A percentile compares a stretch with the other conserved stretches of the same genome.
Conservation (phyloP, 2,797 vertebrate genomes). For the Ambastaia sidthimunki region DNA sequence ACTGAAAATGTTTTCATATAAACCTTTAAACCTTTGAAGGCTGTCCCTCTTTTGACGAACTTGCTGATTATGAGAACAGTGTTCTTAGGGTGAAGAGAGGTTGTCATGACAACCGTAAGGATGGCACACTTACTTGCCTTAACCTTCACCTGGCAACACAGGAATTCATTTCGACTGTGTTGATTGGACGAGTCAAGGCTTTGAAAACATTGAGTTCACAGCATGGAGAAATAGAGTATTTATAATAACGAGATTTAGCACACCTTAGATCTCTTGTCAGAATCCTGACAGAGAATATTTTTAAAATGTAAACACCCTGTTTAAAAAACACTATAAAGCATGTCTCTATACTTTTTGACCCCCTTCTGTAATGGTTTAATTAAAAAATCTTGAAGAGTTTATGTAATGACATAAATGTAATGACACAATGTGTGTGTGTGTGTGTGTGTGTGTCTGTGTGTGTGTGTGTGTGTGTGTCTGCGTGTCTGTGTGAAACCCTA, state of each 20-base stretch:
- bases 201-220: constrained; percentile 30
- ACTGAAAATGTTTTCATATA: constrained; percentile 2
- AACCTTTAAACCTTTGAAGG: not conserved
- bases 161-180: constrained; percentile 22
- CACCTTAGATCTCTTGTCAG: not conserved
- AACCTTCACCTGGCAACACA: constrained; percentile 17
- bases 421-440: constrained; percentile 39
- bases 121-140: not conserved
- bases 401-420: constrained; percentile 40
- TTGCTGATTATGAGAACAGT: constrained; percentile 14
- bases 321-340: not conserved
- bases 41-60: not conserved
- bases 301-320: not conserved
- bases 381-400: constrained; percentile 20
- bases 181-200: constrained; percentile 11
- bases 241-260: constrained; percentile 1
- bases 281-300: too few species aligned
- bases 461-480: constrained; percentile 19
- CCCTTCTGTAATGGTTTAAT: not conserved
- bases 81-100: constrained; percentile 22
- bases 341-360: not conserved
- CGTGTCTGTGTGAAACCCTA: constrained; percentile 4
- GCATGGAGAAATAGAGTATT: not conserved
- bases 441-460: not conserved
- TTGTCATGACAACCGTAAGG: constrained; percentile 36